Base-by-base conservation (phyloP, 2,113 vertebrate species). In the Eupsittula cactorum region DNA sequence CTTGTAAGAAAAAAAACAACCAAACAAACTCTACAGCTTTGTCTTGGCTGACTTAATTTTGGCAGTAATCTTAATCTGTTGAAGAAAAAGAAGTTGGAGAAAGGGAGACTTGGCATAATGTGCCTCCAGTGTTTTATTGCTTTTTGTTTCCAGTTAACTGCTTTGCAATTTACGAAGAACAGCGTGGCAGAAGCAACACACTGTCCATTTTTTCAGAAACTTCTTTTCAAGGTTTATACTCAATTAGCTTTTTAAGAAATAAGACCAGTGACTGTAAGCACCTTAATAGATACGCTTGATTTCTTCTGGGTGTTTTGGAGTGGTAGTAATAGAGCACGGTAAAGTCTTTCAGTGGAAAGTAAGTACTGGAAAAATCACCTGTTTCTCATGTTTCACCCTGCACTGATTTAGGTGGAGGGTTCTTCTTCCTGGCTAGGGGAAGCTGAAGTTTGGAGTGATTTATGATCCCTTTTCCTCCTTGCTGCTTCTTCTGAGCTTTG, bases 161-260 rank as follows among this genome's bases (percentile, higher is more conserved):
- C 24, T 68, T 41, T 87, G 29, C 29, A 41, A 2, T 89, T 78
- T 84, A 71, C 33, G 86, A 67, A 41, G 31, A 81, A 19, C 39
- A 80, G 16, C 7, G n/a, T 80, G 63, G 31, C 49, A 80, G 37
- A 53, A 60, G 28, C 25, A 79, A 68, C 31, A 47, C 4, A 2
- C 35, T 81, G 55, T 78, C 46, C 24, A 5, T 90, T 82, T 47
- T 86, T 91, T 77, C n/a, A 2, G 15, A 69, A 95, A 88, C 35
- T 67, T 79, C 37, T 85, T 90, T 77, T 84, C 50, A 86, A 59
- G n/a, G 24, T 67, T 91, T 93, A 21, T 71, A 68, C 17, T 79
- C 35, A 39, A 16, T 89, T 79, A 11, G 1, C 18, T 62, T 60
- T 16, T 57, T 76, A 87, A 31, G 73, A 95, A 82, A 75, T 73